Evolutionary conservation across 2,888 invertebrate species (phyloP).

Genomic region (Protula sp.): DNA sequence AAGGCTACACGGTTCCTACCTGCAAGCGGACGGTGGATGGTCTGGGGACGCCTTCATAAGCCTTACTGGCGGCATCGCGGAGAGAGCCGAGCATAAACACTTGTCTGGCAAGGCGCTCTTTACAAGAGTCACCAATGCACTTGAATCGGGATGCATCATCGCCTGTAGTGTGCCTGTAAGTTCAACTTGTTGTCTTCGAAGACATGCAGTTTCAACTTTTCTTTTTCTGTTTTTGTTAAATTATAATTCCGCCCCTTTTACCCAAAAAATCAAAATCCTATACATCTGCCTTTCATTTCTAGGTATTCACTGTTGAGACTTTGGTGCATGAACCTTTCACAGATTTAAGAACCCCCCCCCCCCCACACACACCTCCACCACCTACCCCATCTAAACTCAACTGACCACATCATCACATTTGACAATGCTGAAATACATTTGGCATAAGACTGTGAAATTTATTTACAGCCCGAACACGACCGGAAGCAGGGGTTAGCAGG

Average conservation of each 20-base stretch:
- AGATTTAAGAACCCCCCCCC: too few species aligned
- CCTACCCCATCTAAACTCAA: too few species aligned
- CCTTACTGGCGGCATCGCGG: conserved; percentile 62
- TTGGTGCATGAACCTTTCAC: too few species aligned
- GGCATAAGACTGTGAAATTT: background rate
- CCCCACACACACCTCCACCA: too few species aligned
- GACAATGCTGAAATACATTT: background rate
- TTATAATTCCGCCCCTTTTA: too few species aligned
- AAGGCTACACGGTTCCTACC: conserved; percentile 65
- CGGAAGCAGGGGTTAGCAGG: conserved; percentile 60
- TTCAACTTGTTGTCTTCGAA: conserved; percentile 5
- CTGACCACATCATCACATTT: background rate
- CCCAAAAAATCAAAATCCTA: too few species aligned
- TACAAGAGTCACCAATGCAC: conserved; percentile 57
- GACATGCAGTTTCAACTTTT: background rate
- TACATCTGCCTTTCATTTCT: too few species aligned
- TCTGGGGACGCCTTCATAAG: conserved; percentile 69
- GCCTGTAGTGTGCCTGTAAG: conserved; percentile 64
- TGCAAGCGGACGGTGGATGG: conserved; percentile 60
- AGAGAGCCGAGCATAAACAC: conserved; percentile 1
- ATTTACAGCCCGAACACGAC: conserved; percentile 30
- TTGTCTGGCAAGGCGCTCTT: conserved; percentile 50
- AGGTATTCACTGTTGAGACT: too few species aligned
- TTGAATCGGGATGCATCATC: conserved; percentile 64
- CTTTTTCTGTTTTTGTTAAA: too few species aligned